Base-by-base conservation (phyloP, 2,888 invertebrate species). In the Clitarchus hookeri region DNA sequence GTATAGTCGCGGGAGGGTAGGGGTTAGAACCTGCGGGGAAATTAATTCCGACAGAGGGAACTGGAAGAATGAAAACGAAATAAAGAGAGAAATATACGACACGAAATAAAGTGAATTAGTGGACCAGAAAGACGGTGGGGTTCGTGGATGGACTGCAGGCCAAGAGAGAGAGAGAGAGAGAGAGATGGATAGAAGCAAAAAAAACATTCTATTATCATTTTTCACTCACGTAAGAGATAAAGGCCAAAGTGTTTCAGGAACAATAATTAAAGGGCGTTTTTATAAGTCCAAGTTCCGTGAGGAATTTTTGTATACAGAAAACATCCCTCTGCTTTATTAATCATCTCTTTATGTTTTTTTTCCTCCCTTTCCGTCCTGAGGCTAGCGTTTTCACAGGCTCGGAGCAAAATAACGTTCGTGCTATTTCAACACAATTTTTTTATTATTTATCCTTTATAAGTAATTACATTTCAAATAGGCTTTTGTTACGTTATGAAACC, bases 31-130 rank as follows among this genome's bases (percentile, higher is more conserved):
- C 82, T 82, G 82, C 0, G 82, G 82, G 82, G 23, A 82, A 82
- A 82, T 82, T 82, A 82, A 82, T 82, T 82, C 82, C 82, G 44
- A 36, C 82, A 27, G 82, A 82, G 82, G 82, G 27, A 82, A 82
- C 82, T 26, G 27, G 82, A 82, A 82, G 82, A 82, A 82, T 82
- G 82, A 82, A 82, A 82, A 44, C 27, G 82, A 82, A 82, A 82
- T 82, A 82, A 82, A 82, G 82, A 82, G 65, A 65, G 65, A 65
- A 65, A 65, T 65, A 65, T 65, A 65, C 65, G 65, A 65, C 65
- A 65, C 65, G 65, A 65, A 65, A 65, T 65, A 65, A 65, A 65
- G 65, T 65, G 65, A 65, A 65, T 65, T 65, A 65, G 65, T 65
- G 65, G 65, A 65, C 65, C 65, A 65, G 65, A 65, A 65, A 65